Conservation (phyloP, 2,888 invertebrate species). For the Chrysodeixis includens region DNA sequence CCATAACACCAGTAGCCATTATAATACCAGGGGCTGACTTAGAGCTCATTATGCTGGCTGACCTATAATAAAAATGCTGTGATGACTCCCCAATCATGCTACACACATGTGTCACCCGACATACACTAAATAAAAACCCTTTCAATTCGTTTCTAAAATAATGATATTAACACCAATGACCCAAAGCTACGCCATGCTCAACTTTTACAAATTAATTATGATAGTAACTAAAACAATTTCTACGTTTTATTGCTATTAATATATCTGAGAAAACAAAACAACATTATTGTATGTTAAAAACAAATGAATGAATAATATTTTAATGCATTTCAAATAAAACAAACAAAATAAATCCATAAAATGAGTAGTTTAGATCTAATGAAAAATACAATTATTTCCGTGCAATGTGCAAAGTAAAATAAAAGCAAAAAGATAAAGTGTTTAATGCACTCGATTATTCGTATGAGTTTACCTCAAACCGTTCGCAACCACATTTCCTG, state of each 20-base stretch:
- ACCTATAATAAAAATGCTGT: conserved; percentile 77
- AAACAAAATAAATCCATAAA: conserved; percentile 20
- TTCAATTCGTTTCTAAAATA: conserved; percentile 18
- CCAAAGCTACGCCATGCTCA: conserved; percentile 35
- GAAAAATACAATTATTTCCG: conserved; percentile 25
- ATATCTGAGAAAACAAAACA: conserved; percentile 17
- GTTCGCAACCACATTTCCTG: conserved; percentile 79
- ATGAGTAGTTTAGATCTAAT: conserved; percentile 18
- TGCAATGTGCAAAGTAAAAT: conserved; percentile 52
- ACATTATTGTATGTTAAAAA: conserved; percentile 19
- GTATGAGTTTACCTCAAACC: conserved; percentile 77
- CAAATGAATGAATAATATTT: conserved; percentile 35
- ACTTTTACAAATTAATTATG: conserved; percentile 12
- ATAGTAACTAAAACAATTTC: conserved; percentile 14
- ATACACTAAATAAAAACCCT: conserved; percentile 12
- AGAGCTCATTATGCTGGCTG: conserved; percentile 95
- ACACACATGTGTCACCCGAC: conserved; percentile 15
- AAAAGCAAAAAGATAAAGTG: conserved; percentile 37
- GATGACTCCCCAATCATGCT: conserved; percentile 17
- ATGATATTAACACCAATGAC: conserved; percentile 16
- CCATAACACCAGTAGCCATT: conserved; percentile 94
- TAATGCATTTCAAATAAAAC: conserved; percentile 26
- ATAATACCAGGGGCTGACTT: conserved; percentile 96
- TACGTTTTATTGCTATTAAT: conserved; percentile 15
- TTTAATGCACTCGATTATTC: conserved; percentile 56